These are phyloP conservation scores for Timema podura DNA, from an alignment of 2,888 invertebrate species.

Conservation along the genomic window DNA sequence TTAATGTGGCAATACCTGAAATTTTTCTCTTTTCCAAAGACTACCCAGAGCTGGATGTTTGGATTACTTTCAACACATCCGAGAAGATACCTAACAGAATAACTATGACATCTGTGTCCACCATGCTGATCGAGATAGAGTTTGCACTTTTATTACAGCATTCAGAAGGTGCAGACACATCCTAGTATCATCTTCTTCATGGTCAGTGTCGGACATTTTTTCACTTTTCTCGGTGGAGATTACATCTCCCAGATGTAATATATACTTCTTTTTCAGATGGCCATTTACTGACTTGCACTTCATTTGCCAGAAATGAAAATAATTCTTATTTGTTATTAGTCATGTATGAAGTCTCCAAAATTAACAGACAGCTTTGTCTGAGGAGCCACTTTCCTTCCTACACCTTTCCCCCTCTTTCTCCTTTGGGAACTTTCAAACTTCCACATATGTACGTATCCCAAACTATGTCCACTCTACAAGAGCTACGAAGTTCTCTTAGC, in stretches of 20 bases:
- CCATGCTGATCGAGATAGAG: neutral
- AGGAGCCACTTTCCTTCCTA: neutral
- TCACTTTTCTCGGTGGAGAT: neutral
- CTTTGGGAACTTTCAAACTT: neutral
- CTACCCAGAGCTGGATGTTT: neutral
- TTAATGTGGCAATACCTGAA: neutral
- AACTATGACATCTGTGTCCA: neutral
- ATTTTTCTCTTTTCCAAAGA: neutral
- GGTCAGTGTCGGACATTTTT: neutral
- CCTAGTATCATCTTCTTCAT: conserved; percentile 1
- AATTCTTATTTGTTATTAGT: neutral
- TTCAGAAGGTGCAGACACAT: neutral
- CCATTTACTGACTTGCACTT: neutral
- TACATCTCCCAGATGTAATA: neutral
- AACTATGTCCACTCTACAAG: neutral
- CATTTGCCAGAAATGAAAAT: too few relatives aligned
- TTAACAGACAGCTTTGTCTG: conserved; percentile 1
- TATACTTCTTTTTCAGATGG: neutral
- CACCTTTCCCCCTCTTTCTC: neutral
- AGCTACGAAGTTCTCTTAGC: neutral
- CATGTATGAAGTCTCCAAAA: neutral
- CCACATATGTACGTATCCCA: neutral
- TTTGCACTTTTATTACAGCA: neutral
- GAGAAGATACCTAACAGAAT: neutral
- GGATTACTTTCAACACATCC: neutral